These are phyloP conservation scores for Pollenia amentaria DNA, from an alignment of 2,888 invertebrate genomes.

Conservation along the genomic window DNA sequence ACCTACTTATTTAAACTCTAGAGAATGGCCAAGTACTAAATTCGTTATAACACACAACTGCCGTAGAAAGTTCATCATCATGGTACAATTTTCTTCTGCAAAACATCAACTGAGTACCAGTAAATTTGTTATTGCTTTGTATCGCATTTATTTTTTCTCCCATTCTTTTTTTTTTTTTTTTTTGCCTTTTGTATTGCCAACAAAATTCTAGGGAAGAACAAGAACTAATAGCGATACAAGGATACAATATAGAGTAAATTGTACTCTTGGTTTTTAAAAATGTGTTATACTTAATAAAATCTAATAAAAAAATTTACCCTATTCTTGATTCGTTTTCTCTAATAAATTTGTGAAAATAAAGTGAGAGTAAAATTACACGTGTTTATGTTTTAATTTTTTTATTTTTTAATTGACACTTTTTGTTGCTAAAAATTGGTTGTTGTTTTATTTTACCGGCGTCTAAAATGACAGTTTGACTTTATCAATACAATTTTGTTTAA, in stretches of 20 bases:
- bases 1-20: slow-evolving; percentile 77
- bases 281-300: neutral
- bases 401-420: neutral
- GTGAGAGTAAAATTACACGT: slow-evolving; percentile 65
- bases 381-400: slow-evolving; percentile 12
- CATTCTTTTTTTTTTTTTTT: slow-evolving; percentile 66
- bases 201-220: neutral
- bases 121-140: slow-evolving; percentile 79
- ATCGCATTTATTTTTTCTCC: slow-evolving; percentile 74
- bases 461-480: slow-evolving; percentile 79
- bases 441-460: slow-evolving; percentile 80
- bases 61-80: slow-evolving; percentile 66
- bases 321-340: slow-evolving; percentile 20
- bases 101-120: slow-evolving; percentile 75
- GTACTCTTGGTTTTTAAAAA: slow-evolving; percentile 16
- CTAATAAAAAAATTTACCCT: neutral
- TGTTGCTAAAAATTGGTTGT: slow-evolving; percentile 10
- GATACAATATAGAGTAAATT: slow-evolving; percentile 55
- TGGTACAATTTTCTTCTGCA: slow-evolving; percentile 67
- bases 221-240: slow-evolving; percentile 57
- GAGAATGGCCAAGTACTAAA: slow-evolving; percentile 73
- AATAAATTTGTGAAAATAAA: slow-evolving; percentile 29
- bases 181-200: slow-evolving; percentile 15
- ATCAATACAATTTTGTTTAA: slow-evolving; percentile 62
- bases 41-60: slow-evolving; percentile 39